These are phyloP conservation scores for Scaptomyza cyrtandrae DNA, from an alignment of 2,888 invertebrate species.

Conservation along the genomic window DNA sequence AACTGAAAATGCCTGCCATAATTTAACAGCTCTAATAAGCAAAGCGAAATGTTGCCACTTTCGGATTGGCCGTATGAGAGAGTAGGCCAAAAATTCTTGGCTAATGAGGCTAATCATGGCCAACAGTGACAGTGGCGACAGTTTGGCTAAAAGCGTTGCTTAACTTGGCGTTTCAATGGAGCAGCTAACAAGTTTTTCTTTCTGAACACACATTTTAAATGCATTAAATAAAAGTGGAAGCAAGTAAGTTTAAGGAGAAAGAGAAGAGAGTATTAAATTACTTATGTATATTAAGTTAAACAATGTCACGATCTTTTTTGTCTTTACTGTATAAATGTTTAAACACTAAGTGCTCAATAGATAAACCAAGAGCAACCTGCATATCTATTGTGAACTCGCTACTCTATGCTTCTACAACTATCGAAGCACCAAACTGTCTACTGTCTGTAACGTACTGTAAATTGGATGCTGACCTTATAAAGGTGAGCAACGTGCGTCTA, in stretches of 20 bases:
- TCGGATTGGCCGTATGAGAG: slow-evolving; percentile 39
- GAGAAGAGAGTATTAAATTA: slow-evolving; percentile 21
- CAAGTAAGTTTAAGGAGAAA: slow-evolving; percentile 26
- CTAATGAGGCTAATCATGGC: slow-evolving; percentile 63
- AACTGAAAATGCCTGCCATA: slow-evolving; percentile 63
- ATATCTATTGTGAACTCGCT: slow-evolving; percentile 17
- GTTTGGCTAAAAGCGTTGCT: slow-evolving; percentile 31
- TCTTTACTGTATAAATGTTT: slow-evolving; percentile 12
- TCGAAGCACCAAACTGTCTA: slow-evolving; percentile 20
- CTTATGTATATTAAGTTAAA: slow-evolving; percentile 4
- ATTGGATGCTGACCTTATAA: slow-evolving; percentile 79
- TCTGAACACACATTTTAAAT: slow-evolving; percentile 29
- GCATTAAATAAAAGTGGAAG: slow-evolving; percentile 14
- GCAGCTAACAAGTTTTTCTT: slow-evolving; percentile 35
- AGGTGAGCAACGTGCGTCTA: slow-evolving; percentile 82
- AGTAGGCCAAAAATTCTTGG: slow-evolving; percentile 56
- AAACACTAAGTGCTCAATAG: slow-evolving; percentile 29
- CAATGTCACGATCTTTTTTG: slow-evolving; percentile 41
- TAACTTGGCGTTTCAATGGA: slow-evolving; percentile 28
- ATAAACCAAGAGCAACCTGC: slow-evolving; percentile 30
- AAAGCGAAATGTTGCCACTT: slow-evolving; percentile 51
- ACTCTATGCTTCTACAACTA: slow-evolving; percentile 1
- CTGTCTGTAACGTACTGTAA: slow-evolving; percentile 30
- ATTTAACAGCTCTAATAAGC: slow-evolving; percentile 76
- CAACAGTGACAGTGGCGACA: slow-evolving; percentile 37